Evolutionary conservation across 2,888 invertebrate genomes (phyloP).

Genomic region (Conomelus anceps): DNA sequence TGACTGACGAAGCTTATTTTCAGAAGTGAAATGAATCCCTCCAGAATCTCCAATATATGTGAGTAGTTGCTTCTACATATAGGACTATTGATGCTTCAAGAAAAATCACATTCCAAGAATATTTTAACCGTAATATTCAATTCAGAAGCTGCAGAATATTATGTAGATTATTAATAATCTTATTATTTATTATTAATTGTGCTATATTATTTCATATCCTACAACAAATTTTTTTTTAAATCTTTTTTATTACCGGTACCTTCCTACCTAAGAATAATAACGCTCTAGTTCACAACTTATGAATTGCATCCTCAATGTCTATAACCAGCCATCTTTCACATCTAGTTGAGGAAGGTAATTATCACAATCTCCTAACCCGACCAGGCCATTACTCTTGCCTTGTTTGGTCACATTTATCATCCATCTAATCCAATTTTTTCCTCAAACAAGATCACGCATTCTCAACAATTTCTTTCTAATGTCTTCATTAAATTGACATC

Average conservation of each 20-base stretch:
- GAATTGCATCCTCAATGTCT: neutral
- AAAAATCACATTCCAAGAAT: too few relatives aligned
- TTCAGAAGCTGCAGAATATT: too few relatives aligned
- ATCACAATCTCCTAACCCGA: neutral
- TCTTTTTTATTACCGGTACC: neutral
- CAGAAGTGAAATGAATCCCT: too few relatives aligned
- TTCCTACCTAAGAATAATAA: neutral
- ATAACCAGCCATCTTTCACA: neutral
- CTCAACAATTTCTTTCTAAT: neutral
- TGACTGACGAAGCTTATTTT: too few relatives aligned
- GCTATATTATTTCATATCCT: too few relatives aligned
- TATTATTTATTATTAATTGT: too few relatives aligned
- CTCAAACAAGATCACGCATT: neutral
- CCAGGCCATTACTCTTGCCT: neutral
- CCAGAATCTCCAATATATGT: too few relatives aligned
- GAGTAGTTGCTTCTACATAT: too few relatives aligned
- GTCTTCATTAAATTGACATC: neutral
- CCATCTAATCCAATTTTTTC: neutral
- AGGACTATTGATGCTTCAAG: too few relatives aligned
- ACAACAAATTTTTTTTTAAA: too few relatives aligned
- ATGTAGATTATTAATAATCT: too few relatives aligned
- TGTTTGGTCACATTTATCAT: neutral
- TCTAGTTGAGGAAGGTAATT: neutral
- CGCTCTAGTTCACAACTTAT: neutral
- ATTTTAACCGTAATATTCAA: too few relatives aligned